Base-by-base conservation (phyloP, 37 sponge, comb jelly and placozoan genomes). In the Dysidea cf. avara region DNA sequence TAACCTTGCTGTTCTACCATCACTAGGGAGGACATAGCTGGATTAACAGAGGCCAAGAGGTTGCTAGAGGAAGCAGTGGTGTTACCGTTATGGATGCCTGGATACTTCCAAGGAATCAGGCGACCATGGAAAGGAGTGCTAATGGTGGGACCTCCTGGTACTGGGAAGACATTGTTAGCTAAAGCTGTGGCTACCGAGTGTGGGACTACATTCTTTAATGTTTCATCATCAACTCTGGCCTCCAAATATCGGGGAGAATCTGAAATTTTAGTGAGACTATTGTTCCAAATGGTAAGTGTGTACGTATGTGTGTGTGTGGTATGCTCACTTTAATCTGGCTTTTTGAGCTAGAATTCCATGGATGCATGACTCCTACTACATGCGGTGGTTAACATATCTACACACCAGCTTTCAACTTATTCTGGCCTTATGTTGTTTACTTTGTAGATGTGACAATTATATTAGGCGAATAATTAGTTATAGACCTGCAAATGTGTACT, bases 141-240 rank as follows among this genome's bases (percentile, higher is more conserved):
- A 38, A 93, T 92, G 97, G 99, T 97, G 3, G 99, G 95, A 12
- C 99, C 95, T 9, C 95, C 95, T 97, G n/a, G n/a, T n/a, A n/a
- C n/a, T n/a, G n/a, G n/a, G n/a, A n/a, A n/a, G n/a, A n/a, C n/a
- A n/a, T n/a, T n/a, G n/a, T n/a, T n/a, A n/a, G n/a, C n/a, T n/a
- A n/a, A n/a, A n/a, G n/a, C n/a, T n/a, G n/a, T n/a, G 2, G 97
- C 97, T 39, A 96, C 97, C 2, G 97, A 96, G 64, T 96, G 97
- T 80, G 90, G 91, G 16, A 97, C 99, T 11, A 97, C 99, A 51
- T 97, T 97, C 83, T 97, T 97, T 75, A 97, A 97, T 72, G 90
- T 97, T 36, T 86, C 99, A 25, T 76, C 93, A 7, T 87, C 96
- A 6, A 94, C 99, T 2, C 80, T 97, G 34, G 81, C 87, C 30